Conservation (phyloP, 64 coral and sea anemone genomes). For the Cladopsammia gracilis region DNA sequence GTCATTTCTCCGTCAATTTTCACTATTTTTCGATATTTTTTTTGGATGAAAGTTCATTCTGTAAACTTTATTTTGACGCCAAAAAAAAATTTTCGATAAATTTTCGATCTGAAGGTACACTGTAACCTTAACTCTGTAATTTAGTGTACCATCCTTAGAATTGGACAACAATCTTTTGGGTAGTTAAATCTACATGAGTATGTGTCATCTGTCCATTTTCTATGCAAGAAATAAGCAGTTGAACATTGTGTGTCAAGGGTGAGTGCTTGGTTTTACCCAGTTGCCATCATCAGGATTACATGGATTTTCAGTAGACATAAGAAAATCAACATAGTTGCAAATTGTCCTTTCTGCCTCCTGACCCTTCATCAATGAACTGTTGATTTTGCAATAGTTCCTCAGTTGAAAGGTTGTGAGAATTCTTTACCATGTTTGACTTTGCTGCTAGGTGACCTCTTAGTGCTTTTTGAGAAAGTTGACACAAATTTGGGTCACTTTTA, state of each 20-base stretch:
- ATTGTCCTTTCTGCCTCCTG: constrained; percentile 4
- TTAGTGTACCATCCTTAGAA: constrained; percentile 56
- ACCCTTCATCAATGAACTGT: not conserved
- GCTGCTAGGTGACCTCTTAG: not conserved
- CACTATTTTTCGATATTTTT: no score
- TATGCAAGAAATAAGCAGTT: constrained; percentile 13
- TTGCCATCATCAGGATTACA: constrained; percentile 20
- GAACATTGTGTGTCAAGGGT: constrained; percentile 56
- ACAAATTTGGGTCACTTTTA: constrained; percentile 25
- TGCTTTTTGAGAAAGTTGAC: constrained; percentile 41
- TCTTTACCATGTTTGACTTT: not conserved
- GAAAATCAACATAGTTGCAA: constrained; percentile 58
- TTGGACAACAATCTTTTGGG: constrained; percentile 27
- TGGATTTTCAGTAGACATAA: constrained; percentile 35
- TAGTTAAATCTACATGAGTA: constrained; percentile 59
- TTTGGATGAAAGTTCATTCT: no score
- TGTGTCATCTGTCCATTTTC: constrained; percentile 1
- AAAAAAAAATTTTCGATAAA: no score
- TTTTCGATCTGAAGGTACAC: no score
- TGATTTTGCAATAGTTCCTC: not conserved
- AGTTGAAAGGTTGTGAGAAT: not conserved
- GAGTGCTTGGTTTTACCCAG: constrained; percentile 34
- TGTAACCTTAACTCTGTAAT: constrained; percentile 70
- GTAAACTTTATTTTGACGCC: no score
- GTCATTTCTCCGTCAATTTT: no score